These are phyloP conservation scores for Drosophila virilis DNA, from an alignment of 1,140 invertebrate genomes.

Conservation along the genomic window DNA sequence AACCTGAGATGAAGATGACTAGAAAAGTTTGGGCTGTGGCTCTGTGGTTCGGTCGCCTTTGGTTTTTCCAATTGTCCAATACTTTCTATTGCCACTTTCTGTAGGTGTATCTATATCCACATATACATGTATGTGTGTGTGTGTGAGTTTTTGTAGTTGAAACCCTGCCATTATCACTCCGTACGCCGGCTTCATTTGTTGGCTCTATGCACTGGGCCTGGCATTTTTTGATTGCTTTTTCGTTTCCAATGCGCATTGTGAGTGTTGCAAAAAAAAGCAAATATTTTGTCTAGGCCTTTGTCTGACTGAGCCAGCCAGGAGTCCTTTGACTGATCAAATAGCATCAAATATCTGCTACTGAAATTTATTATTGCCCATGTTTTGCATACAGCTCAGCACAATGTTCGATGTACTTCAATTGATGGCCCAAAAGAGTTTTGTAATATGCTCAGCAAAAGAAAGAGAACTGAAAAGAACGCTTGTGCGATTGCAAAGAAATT, in stretches of 20 bases:
- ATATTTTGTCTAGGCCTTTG: constrained; percentile 70
- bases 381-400: neutral
- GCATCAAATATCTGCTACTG: constrained; percentile 36
- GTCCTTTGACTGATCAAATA: constrained; percentile 50
- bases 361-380: constrained; percentile 37
- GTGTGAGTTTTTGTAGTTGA: neutral
- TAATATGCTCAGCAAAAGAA: neutral
- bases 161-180: constrained; percentile 63
- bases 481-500: neutral
- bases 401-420: constrained; percentile 1
- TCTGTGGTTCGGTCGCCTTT: constrained; percentile 41
- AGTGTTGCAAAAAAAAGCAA: constrained; percentile 52
- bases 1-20: constrained; percentile 57
- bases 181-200: constrained; percentile 12
- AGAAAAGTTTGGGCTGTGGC: constrained; percentile 54
- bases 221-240: constrained; percentile 81
- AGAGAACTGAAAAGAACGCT: neutral
- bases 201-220: constrained; percentile 48
- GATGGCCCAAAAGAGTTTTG: constrained; percentile 3
- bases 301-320: constrained; percentile 20
- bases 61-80: constrained; percentile 57
- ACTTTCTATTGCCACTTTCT: constrained; percentile 45
- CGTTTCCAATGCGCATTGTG: constrained; percentile 70
- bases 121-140: neutral
- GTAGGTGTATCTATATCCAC: neutral